phyloP scores from a whole-genome alignment of 2,888 invertebrate genomes.

The Copidosoma aretas region DNA sequence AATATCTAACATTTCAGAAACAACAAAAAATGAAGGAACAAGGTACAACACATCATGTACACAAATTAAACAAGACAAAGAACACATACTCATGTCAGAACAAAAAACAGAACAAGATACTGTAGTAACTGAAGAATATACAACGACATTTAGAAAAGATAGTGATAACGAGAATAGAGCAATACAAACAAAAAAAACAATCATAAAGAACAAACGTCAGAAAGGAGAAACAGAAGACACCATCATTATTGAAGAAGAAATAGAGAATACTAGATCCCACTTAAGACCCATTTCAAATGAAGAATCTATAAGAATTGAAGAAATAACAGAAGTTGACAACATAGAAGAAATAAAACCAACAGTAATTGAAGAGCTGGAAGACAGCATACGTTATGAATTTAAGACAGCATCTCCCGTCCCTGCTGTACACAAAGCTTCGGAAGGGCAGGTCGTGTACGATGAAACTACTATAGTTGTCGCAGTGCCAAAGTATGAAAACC shows the following conservation, averaged over 20 bases:
- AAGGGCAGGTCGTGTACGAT: no score
- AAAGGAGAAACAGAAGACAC: constrained; percentile 46
- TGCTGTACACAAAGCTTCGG: constrained; percentile 34
- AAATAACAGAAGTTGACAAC: no score
- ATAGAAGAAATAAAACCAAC: constrained; percentile 48
- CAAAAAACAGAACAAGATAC: constrained; percentile 53
- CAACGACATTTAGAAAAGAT: constrained; percentile 56
- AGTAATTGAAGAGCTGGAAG: constrained; percentile 54
- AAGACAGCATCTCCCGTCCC: no score
- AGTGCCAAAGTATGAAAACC: no score
- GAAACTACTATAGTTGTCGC: no score
- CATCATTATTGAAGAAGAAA: constrained; percentile 59
- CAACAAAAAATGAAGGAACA: constrained; percentile 57
- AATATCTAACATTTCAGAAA: constrained; percentile 59
- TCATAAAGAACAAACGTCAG: constrained; percentile 53
- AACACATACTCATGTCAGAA: constrained; percentile 53
- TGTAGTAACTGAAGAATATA: constrained; percentile 58
- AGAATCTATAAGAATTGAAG: no score
- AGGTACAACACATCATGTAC: constrained; percentile 53
- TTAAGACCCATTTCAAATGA: no score
- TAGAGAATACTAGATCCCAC: no score
- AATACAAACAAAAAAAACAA: constrained; percentile 58
- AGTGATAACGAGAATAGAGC: constrained; percentile 54
- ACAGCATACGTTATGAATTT: no score
- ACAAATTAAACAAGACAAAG: constrained; percentile 33